phyloP scores from a whole-genome alignment of 2,113 vertebrate species.

The Pardalotus punctatus region DNA sequence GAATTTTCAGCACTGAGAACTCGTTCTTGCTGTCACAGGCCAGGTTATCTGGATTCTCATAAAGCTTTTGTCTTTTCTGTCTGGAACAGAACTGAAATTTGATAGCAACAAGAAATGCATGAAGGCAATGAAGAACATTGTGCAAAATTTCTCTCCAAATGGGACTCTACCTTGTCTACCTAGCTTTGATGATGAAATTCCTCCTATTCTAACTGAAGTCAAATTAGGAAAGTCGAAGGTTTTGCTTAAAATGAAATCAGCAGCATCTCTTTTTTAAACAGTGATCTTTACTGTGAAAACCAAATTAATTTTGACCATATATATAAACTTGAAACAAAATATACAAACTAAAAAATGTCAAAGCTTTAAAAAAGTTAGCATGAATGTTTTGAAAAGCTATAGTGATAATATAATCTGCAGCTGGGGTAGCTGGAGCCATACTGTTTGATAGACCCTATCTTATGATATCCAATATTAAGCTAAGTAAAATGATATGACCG shows the following conservation, averaged over 20 bases:
- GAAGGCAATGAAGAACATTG: not conserved
- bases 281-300: not conserved
- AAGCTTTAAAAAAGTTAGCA: constrained; percentile 3
- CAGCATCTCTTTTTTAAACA: not conserved
- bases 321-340: not conserved
- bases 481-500: constrained; percentile 54
- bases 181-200: not conserved
- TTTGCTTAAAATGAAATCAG: not conserved
- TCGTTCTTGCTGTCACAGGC: not conserved
- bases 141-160: constrained; percentile 8
- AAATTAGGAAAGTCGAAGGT: not conserved
- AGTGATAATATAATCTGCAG: constrained; percentile 37
- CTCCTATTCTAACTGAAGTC: not conserved
- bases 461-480: constrained; percentile 47
- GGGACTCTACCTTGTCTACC: not conserved
- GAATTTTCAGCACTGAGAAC: not conserved
- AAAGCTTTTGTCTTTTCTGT: not conserved
- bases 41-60: constrained; percentile 5
- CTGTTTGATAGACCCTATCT: constrained; percentile 60
- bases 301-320: not conserved
- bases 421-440: constrained; percentile 48
- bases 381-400: constrained; percentile 25
- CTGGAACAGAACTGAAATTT: not conserved
- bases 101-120: not conserved
- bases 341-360: not conserved